Evolutionary conservation across 2,888 invertebrate species (phyloP).

Genomic region (Asteroscopus sphinx): DNA sequence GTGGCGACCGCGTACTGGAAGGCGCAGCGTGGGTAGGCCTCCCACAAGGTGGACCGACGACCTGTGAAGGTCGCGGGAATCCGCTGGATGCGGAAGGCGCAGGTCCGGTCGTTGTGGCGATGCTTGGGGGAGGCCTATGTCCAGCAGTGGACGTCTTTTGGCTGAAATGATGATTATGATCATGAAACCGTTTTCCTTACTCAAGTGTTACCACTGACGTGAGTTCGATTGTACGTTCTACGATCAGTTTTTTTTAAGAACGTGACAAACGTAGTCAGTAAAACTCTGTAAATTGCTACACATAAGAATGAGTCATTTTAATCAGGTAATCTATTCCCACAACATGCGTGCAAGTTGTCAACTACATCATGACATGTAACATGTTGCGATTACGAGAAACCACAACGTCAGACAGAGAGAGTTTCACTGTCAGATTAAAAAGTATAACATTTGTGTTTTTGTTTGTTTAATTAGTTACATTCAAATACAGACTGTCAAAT

Average conservation of each 20-base stretch:
- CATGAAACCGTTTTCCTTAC: too few relatives aligned
- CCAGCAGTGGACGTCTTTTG: too few relatives aligned
- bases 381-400: slow-evolving; percentile 10
- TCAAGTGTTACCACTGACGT: too few relatives aligned
- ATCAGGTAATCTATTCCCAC: slow-evolving; percentile 29
- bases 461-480: slow-evolving; percentile 28
- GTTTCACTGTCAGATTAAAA: slow-evolving; percentile 17
- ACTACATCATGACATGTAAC: slow-evolving; percentile 13
- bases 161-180: too few relatives aligned
- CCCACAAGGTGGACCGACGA: too few relatives aligned
- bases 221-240: background rate
- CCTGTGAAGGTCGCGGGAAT: too few relatives aligned
- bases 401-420: slow-evolving; percentile 11
- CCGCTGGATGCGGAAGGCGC: too few relatives aligned
- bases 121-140: too few relatives aligned
- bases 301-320: slow-evolving; percentile 29
- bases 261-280: background rate
- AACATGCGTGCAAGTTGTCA: slow-evolving; percentile 34
- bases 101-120: too few relatives aligned
- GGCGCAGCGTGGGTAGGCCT: too few relatives aligned
- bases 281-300: slow-evolving; percentile 10
- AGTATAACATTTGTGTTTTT: slow-evolving; percentile 17
- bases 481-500: slow-evolving; percentile 30
- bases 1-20: too few relatives aligned
- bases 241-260: background rate